Percentiles rank a stretch among this genome's conserved stretches.
phyloP scores from a whole-genome alignment of 2,113 vertebrate species.

The Rhea pennata region DNA sequence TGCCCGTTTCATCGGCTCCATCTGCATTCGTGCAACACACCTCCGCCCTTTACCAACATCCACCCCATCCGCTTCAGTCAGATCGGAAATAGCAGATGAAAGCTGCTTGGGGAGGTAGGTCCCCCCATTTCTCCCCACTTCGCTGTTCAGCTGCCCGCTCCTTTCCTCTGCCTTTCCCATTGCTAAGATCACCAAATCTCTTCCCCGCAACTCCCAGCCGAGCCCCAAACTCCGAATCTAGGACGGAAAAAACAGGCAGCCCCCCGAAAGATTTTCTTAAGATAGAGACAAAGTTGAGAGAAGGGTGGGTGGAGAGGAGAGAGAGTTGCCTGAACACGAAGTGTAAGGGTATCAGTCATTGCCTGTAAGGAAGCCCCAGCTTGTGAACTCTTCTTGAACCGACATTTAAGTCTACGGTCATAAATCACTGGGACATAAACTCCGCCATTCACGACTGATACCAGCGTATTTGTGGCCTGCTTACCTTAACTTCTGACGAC shows the following conservation, averaged over 20 bases:
- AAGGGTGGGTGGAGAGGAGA: background rate
- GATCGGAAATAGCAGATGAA: background rate
- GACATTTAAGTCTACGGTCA: conserved; percentile 99
- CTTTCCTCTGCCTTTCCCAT: background rate
- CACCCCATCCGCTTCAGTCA: background rate
- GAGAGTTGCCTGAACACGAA: conserved; percentile 82
- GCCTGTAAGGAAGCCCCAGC: conserved; percentile 88
- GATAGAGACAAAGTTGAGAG: conserved; percentile 56
- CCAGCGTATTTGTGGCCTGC: conserved; percentile 91
- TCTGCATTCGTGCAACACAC: conserved; percentile 4
- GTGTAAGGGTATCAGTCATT: conserved; percentile 90
- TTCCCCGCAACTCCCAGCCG: conserved; percentile 14
- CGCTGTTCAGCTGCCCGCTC: background rate
- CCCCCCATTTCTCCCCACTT: background rate
- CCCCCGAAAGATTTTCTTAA: conserved; percentile 61
- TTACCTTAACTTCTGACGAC: conserved; percentile 98
- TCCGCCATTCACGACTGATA: conserved; percentile 93
- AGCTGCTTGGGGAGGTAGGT: background rate
- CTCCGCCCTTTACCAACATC: background rate
- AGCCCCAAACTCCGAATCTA: conserved; percentile 45
- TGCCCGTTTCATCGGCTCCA: background rate
- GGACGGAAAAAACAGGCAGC: conserved; percentile 5
- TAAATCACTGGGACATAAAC: conserved; percentile 99
- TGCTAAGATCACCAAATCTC: conserved; percentile 33
- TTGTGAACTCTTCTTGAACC: conserved; percentile 99